Evolutionary conservation across 1,140 invertebrate species (phyloP), one percentile per base, ranked within the genome.

Genomic region (Palaemon carinicauda): DNA sequence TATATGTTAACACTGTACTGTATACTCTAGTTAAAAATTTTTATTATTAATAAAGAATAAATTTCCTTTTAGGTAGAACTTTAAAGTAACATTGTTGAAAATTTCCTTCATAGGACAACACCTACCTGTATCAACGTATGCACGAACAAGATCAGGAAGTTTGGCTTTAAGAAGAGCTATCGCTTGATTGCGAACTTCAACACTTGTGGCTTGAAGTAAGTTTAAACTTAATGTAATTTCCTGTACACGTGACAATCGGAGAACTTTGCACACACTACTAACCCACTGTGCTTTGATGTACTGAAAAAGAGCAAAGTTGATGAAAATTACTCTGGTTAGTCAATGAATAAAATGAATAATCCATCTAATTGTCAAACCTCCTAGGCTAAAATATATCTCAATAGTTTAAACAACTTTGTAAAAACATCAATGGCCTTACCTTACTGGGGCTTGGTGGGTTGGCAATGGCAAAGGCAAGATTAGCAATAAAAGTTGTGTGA

Each of bases 151-250:
- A 90, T 97, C 95, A 50, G 96, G 95, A 82, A 98, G 92, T 91
- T 96, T 95, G 91, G 94, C 94, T 90, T 95, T 95, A 50, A 98
- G 92, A 92, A 97, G 96, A 89, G 95, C 94, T 83, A 94, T 92
- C 31, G 97, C 95, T 89, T 95, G 93, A 89, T 92, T 92, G 50
- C 94, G 92, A 73, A 96, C 94, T 89, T 98, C 97, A 71, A 93
- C 89, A 91, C 95, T 95, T 15, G 94, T 94, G 0, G 96, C 97
- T 91, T 96, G 94, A 56, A 95, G 94, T 80, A 98, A 92, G 73
- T 96, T 95, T 90, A 98, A 93, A 52, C 96, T 96, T 92, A 98
- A 95, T 27, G 96, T 95, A 90, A 97, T 95, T 93, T 98, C 97
- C 92, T 97, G 96, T 19, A 97, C 95, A 90, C 95, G 93, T 77